Percentiles rank a stretch among this genome's conserved stretches.
Conservation (phyloP, 2,113 vertebrate species). For the Lepus timidus region DNA sequence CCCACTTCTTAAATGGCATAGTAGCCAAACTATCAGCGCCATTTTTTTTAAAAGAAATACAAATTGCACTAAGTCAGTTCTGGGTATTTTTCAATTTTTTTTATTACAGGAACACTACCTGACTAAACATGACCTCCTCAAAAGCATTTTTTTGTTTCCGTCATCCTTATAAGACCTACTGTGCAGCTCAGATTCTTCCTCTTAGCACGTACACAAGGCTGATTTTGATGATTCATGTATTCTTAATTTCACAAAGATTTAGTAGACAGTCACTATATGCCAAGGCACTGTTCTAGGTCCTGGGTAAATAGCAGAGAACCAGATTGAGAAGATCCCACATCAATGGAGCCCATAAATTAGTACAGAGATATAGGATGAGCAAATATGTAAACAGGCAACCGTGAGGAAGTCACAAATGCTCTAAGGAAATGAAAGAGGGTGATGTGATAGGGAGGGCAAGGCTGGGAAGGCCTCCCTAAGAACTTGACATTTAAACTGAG, state of each 20-base stretch:
- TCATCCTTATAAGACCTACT: neutral
- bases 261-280: neutral
- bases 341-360: neutral
- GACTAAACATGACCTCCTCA: neutral
- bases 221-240: neutral
- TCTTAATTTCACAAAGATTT: constrained; percentile 29
- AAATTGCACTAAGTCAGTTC: neutral
- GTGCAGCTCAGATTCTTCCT: neutral
- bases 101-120: neutral
- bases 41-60: neutral
- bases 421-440: neutral
- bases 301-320: neutral
- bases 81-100: neutral
- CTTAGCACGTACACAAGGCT: neutral
- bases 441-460: neutral
- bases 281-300: neutral
- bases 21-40: neutral
- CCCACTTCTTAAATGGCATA: neutral
- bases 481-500: neutral
- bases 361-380: neutral
- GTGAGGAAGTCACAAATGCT: neutral
- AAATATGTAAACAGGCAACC: neutral
- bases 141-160: neutral
- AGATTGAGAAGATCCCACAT: neutral
- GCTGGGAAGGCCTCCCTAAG: neutral